Base-by-base conservation (phyloP, 2,797 vertebrate species). In the Peromyscus attwateri region DNA sequence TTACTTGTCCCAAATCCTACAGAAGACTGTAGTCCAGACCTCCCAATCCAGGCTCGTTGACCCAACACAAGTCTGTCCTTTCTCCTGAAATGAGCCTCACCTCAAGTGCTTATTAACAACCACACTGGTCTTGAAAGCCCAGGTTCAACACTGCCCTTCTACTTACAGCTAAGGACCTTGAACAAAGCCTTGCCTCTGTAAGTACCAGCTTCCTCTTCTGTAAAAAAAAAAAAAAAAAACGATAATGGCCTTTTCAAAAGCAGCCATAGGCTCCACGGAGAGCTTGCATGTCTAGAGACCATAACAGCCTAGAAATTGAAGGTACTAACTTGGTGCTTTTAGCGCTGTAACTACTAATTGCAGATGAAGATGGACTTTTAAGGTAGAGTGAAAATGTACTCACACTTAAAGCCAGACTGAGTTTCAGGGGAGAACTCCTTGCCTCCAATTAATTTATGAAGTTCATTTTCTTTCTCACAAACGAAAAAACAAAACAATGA, bases 191-290 rank as follows among this genome's bases (percentile, higher is more conserved):
- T 27, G 55, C 14, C 6, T 60, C 73, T 81, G 27, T n/a, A 3
- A 92, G 21, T 25, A 71, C 37, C 57, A 75, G 17, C 31, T 71
- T 76, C 57, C 34, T 55, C 49, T 40, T n/a, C 62, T 83, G 43
- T 57, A 89, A 96, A 76, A 94, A 43, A 96, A 76, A 94, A n/a
- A n/a, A n/a, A n/a, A n/a, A n/a, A n/a, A n/a, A n/a, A n/a, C 11
- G 25, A 43, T 83, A 27, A 83, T 31, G 34, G 1, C 14, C 66
- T 31, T 95, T 31, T 87, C 87, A 75, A 82, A 93, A 83, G 68
- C n/a, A 94, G 7, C 60, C 43, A 82, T 16, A 10, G 73, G 52
- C 52, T 66, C 75, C 80, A 43, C 62, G 49, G 34, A 89, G 23
- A 87, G 9, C 52, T 55, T 83, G 87, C 37, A 52, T n/a, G 37